A percentile compares a stretch with the other conserved stretches of the same genome.
Evolutionary conservation across 1,140 invertebrate genomes (phyloP).

Genomic region (Sycobia sp.): DNA sequence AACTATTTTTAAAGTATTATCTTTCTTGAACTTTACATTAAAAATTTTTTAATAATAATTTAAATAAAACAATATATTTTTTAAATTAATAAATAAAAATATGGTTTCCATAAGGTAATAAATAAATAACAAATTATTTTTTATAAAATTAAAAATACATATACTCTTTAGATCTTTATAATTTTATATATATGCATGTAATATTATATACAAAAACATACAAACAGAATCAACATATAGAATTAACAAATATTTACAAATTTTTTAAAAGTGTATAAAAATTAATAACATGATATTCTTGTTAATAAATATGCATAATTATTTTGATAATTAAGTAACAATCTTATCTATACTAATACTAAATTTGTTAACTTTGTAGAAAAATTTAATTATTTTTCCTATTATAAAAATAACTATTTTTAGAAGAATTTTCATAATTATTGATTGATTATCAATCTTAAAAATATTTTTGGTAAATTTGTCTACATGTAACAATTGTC

Average conservation of each 20-base stretch:
- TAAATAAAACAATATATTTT: neutral
- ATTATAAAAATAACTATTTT: conserved; percentile 23
- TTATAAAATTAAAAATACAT: conserved; percentile 28
- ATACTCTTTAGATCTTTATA: conserved; percentile 22
- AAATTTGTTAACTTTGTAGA: conserved; percentile 3
- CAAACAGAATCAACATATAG: conserved; percentile 16
- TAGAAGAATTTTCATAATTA: conserved; percentile 4
- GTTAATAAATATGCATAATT: conserved; percentile 25
- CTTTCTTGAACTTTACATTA: neutral
- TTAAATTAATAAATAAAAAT: neutral
- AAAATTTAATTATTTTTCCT: conserved; percentile 5
- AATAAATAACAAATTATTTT: neutral
- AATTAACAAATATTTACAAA: conserved; percentile 30
- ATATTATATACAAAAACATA: conserved; percentile 12
- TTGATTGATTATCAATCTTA: neutral
- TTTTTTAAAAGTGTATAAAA: conserved; percentile 32
- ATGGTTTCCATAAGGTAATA: no score
- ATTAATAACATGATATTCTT: conserved; percentile 7
- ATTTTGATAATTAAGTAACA: conserved; percentile 8
- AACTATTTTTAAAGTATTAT: neutral
- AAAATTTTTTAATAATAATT: neutral
- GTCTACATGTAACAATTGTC: conserved; percentile 1
- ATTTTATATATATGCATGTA: conserved; percentile 23
- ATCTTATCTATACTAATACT: conserved; percentile 9
- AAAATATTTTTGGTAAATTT: conserved; percentile 17